phyloP scores from a whole-genome alignment of 2,113 vertebrate species.

The Gobio gobio region DNA sequence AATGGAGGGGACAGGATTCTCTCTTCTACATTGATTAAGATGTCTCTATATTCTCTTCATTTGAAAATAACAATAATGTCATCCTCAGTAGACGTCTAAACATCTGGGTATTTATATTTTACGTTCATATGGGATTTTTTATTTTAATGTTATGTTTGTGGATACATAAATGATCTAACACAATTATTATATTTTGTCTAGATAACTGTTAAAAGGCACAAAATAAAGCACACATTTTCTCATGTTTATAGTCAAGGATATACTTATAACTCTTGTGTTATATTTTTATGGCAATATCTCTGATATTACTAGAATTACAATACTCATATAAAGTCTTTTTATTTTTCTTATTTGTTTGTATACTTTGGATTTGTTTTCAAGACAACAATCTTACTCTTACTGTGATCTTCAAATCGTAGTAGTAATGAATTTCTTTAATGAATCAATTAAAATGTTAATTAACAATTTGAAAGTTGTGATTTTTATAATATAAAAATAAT shows the following conservation, averaged over 20 bases:
- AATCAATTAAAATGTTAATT: background rate
- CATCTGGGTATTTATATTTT: background rate
- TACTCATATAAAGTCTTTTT: conserved; percentile 1
- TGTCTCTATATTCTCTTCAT: conserved; percentile 25
- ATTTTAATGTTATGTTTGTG: background rate
- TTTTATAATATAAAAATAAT: too few species aligned
- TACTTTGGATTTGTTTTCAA: conserved; percentile 11
- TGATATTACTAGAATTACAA: background rate
- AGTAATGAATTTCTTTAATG: background rate
- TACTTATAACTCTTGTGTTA: background rate
- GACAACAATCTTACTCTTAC: background rate
- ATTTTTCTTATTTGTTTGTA: background rate
- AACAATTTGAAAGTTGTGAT: background rate
- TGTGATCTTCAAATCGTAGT: background rate
- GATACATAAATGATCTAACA: background rate
- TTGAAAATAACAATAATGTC: background rate
- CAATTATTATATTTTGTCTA: background rate
- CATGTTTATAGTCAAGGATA: conserved; percentile 21
- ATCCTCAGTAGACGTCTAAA: background rate
- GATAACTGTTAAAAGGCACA: background rate
- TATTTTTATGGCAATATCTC: conserved; percentile 14
- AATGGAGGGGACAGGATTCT: conserved; percentile 67
- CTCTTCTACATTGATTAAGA: conserved; percentile 53
- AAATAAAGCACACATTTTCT: conserved; percentile 2
- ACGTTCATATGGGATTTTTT: background rate